Percentiles rank a stretch among this genome's conserved stretches.
phyloP scores from a whole-genome alignment of 2,113 vertebrate species.

The Mormyrus lacerda region DNA sequence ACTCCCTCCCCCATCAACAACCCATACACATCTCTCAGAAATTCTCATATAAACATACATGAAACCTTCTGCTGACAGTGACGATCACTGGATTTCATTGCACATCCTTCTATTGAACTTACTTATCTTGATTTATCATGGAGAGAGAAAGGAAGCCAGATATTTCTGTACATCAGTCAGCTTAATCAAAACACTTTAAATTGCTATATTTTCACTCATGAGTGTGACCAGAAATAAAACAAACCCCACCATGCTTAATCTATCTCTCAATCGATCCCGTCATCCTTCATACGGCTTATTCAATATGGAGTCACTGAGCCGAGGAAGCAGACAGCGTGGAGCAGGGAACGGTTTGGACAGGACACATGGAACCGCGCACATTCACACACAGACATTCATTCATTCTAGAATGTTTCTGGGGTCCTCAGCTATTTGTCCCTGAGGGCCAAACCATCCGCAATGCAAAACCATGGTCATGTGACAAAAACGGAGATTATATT shows the following conservation, averaged over 20 bases:
- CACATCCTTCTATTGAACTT: not conserved
- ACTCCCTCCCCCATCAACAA: not conserved
- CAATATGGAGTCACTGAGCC: not conserved
- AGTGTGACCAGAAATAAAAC: not conserved
- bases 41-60: not conserved
- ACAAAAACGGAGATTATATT: not conserved
- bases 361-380: not conserved
- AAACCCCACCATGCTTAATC: not conserved
- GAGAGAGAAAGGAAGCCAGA: not conserved
- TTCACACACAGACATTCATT: not conserved
- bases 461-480: not conserved
- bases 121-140: not conserved
- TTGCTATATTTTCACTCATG: not conserved
- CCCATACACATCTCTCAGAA: not conserved
- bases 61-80: not conserved
- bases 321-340: not conserved
- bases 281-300: not conserved
- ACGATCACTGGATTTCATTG: not conserved
- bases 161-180: not conserved
- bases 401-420: not conserved
- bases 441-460: not conserved
- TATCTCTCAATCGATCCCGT: not conserved
- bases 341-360: not conserved
- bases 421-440: not conserved
- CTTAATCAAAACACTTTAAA: not conserved